Conservation (phyloP, 2,888 invertebrate genomes). For the Piscicola geometra region DNA sequence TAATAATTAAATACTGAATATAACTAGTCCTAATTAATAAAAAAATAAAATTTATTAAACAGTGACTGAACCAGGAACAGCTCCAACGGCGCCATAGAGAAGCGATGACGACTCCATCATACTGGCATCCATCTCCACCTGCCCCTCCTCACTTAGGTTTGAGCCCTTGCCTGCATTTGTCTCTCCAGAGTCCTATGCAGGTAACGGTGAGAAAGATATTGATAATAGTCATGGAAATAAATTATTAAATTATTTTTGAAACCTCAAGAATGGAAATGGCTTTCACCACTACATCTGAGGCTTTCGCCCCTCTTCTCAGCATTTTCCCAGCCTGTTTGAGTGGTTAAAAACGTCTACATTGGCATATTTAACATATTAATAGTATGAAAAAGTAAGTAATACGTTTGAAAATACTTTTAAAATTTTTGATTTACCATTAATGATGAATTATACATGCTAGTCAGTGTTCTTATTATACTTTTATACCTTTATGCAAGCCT, state of each 20-base stretch:
- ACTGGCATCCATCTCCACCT: constrained; percentile 92
- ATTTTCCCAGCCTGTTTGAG: constrained; percentile 53
- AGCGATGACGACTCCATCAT: constrained; percentile 83
- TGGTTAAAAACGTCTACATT: no score
- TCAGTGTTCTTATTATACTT: no score
- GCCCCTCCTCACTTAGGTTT: constrained; percentile 79
- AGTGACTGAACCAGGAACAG: constrained; percentile 68
- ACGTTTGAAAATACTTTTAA: no score
- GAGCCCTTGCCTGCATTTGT: constrained; percentile 93
- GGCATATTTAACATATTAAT: no score
- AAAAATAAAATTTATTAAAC: no score
- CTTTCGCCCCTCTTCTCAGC: constrained; percentile 66
- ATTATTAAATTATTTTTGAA: constrained; percentile 14
- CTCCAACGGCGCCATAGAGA: constrained; percentile 77
- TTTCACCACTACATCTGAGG: constrained; percentile 74
- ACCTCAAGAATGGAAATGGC: constrained; percentile 75
- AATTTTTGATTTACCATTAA: no score
- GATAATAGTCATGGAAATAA: neutral
- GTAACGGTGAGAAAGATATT: neutral
- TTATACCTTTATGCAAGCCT: neutral
- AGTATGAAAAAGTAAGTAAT: no score
- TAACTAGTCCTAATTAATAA: neutral
- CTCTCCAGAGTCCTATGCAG: constrained; percentile 66
- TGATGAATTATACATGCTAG: no score
- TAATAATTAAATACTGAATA: no score